phyloP scores from a whole-genome alignment of 2,888 invertebrate species.

The Cantharis lateralis region DNA sequence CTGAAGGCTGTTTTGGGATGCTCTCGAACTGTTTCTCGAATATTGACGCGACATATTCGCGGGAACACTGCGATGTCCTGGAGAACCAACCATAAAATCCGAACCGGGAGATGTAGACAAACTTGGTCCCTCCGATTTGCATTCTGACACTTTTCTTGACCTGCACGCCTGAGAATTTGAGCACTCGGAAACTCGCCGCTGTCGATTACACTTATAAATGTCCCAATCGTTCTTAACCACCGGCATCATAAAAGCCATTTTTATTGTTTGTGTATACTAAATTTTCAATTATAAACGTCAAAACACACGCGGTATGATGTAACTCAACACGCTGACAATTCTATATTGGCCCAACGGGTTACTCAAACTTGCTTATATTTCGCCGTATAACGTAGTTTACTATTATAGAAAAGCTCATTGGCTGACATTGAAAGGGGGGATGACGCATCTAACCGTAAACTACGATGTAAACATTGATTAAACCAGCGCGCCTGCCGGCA shows the following conservation, averaged over 20 bases:
- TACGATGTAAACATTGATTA: conserved; percentile 28
- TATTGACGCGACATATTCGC: conserved; percentile 62
- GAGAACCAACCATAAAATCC: conserved; percentile 60
- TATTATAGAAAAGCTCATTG: conserved; percentile 40
- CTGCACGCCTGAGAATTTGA: conserved; percentile 66
- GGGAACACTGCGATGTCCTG: conserved; percentile 71
- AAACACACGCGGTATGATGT: background rate
- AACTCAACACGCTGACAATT: conserved; percentile 17
- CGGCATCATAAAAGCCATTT: conserved; percentile 95
- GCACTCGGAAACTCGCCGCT: conserved; percentile 76
- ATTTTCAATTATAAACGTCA: background rate
- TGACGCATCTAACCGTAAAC: conserved; percentile 24
- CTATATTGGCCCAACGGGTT: conserved; percentile 18
- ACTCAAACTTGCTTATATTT: conserved; percentile 39
- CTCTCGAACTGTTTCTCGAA: conserved; percentile 65
- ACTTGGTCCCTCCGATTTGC: conserved; percentile 75
- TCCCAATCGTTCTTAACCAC: conserved; percentile 93
- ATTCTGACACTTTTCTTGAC: conserved; percentile 75
- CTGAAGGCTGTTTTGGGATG: conserved; percentile 66
- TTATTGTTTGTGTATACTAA: background rate
- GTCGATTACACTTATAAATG: conserved; percentile 84
- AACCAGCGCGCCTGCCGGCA: conserved; percentile 17
- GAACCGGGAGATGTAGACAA: conserved; percentile 69
- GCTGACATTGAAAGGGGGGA: conserved; percentile 36
- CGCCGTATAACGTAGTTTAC: conserved; percentile 33